Base-by-base conservation (phyloP, 1,140 invertebrate species). In the Hormaphis cornu region DNA sequence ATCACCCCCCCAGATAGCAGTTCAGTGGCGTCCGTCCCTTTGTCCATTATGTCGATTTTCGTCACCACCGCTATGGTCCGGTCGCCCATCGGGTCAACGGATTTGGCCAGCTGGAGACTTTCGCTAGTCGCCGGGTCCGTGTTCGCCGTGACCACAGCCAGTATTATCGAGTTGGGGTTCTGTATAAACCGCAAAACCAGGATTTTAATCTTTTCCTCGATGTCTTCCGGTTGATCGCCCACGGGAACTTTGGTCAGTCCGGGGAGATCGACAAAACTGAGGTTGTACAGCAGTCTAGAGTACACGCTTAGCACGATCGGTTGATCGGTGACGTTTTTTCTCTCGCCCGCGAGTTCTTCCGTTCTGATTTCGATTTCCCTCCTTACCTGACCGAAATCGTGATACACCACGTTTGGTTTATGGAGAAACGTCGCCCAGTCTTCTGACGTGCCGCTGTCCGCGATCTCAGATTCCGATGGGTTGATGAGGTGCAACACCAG, bases 81-180 rank as follows among this genome's bases (percentile, higher is more conserved):
- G 33, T 83, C 74, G 86, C 94, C 93, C 85, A 95, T 90, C 20
- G 87, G 89, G 82, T 97, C 94, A 28, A 95, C 92, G 80, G 95
- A 90, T 82, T 95, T 95, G 76, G 94, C 91, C 79, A 97, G 81
- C 81, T 96, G 95, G 2, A 97, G 82, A 58, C 94, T 94, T 84
- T 97, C 95, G 54, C 91, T 95, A 77, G 95, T 97, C 30, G 95
- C 94, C 78, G 97, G 84, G 84, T 97, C 94, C 69, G 91, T 92
- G 80, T 97, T 97, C 61, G 94, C 94, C 48, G 94, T 92, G 16
- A 94, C 96, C 14, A 97, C 93, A 58, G 95, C 95, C 74, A 97
- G 82, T 78, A 97, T 95, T 42, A 97, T 84, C 79, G 92, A 95
- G 72, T 90, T 95, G 73, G 96, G 93, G 72, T 91, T 87, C 71